Evolutionary conservation across 2,888 invertebrate species (phyloP), one percentile per base, ranked within the genome.

Genomic region (Ophraella communa): DNA sequence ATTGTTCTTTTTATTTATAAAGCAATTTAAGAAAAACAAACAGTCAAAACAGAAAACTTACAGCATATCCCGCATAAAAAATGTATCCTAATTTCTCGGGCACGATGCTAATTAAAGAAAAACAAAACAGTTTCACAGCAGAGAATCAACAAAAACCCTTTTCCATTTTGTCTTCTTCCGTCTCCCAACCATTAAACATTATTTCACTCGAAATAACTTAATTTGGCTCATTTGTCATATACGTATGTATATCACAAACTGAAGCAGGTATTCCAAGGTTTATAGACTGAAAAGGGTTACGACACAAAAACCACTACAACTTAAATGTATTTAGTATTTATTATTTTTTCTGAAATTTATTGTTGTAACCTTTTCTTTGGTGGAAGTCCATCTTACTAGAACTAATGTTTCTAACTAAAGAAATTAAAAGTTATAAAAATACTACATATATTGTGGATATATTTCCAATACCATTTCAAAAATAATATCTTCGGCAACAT

Each of bases 151-250:
- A 57, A 57, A 57, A 57, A 57, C 57, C 57, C 57, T 49, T 57
- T 57, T 47, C 33, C 57, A 57, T 57, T 57, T 57, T 51, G 49
- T 51, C 49, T 27, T 27, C 49, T 51, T 27, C 27, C 49, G 21
- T 51, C 27, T 57, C 57, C 35, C 35, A 24, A 47, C 57, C 57
- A 30, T 57, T 57, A 23, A 23, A 21, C 49, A 45, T 45, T 45
- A 56, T 56, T 56, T 56, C 35, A 56, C 30, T 56, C 30, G 47
- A 35, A 42, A 57, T 49, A 57, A 57, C 57, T 57, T 57, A 57
- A 57, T 57, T 57, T 57, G 35, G 23, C 57, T 49, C 57, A 57
- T 57, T 57, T 49, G 57, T 57, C 57, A 57, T 57, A 47, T 57
- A 35, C 57, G 47, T 49, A 35, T 21, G 49, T 33, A 30, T 27